Conservation (phyloP, 2,888 invertebrate species). For the Argyra leucocephala region DNA sequence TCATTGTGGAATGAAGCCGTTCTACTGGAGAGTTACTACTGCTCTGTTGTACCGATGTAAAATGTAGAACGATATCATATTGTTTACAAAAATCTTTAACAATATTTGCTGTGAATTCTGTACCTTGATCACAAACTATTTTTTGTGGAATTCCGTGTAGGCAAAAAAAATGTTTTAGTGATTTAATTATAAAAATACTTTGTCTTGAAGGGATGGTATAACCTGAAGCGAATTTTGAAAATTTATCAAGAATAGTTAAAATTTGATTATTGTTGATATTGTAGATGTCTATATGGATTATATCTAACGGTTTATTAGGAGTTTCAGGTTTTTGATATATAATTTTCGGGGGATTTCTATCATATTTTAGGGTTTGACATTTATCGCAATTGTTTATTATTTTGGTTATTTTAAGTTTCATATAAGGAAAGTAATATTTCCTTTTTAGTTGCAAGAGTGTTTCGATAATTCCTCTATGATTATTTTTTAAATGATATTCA, state of each 20-base stretch:
- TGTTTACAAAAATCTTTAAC: conserved; percentile 17
- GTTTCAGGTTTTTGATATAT: conserved; percentile 15
- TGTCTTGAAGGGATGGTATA: conserved; percentile 3
- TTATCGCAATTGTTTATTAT: conserved; percentile 20
- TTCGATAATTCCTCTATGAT: conserved; percentile 23
- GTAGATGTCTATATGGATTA: conserved; percentile 15
- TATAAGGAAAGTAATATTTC: conserved; percentile 17
- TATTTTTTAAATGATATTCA: conserved; percentile 21
- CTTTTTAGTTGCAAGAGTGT: conserved; percentile 18
- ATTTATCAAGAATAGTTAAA: conserved; percentile 12
- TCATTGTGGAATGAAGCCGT: conserved; percentile 11
- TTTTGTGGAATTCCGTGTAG: conserved; percentile 15
- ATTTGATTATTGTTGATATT: conserved; percentile 10
- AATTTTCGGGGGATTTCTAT: conserved; percentile 20
- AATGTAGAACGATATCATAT: conserved; percentile 11
- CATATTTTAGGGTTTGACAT: conserved; percentile 18
- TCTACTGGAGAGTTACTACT: conserved; percentile 16
- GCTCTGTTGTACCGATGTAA: conserved; percentile 16
- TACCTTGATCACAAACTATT: conserved; percentile 15
- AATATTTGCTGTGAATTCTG: conserved; percentile 15
- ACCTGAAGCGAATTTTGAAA: conserved; percentile 7
- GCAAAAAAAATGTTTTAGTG: conserved; percentile 10
- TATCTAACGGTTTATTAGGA: conserved; percentile 16
- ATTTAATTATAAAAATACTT: conserved; percentile 13
- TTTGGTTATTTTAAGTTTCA: conserved; percentile 17